Base-by-base conservation (phyloP, 35 echinoderm and acorn worm species). In the Heliocidaris erythrogramma region DNA sequence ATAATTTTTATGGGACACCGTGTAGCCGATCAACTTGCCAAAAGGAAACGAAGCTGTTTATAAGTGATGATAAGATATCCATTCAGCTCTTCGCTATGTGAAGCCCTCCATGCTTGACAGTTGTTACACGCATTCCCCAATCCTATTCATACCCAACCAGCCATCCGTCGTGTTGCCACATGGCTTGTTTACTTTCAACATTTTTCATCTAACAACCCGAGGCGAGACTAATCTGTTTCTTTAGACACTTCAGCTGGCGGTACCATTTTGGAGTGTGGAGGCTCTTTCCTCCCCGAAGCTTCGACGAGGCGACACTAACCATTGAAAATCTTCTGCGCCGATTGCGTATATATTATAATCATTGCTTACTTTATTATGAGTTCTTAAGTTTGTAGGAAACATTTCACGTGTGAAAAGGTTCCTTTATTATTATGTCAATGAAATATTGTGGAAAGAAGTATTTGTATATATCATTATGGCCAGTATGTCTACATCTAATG, bases 21-120 rank as follows among this genome's bases (percentile, higher is more conserved):
- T 89, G 87, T 89, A 89, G 1, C 47, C 9, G 30, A 88, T 69
- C 60, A 21, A 27, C 65, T 78, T 78, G 65, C 65, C 65, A 17
- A 48, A 89, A 89, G 87, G 87, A 89, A 89, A 89, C 47, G 87
- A 13, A 89, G 87, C 87, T 89, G 87, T 89, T 89, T 89, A 89
- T 48, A 89, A 47, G 87, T 89, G 87, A 89, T 89, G 87, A 89
- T 89, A 89, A 47, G 87, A 89, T 89, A 47, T 4, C 87, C 87
- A 89, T 89, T 89, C 87, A 89, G 65, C 87, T 89, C 31, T 89
- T 89, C 47, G 87, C 31, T 48, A 89, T 48, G 87, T 89, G 31
- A 89, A 47, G 31, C 47, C 87, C 31, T 18, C 17, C 24, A n/a
- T 17, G 31, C 87, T 89, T 89, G 87, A 30, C 31, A 89, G 87